phyloP scores from a whole-genome alignment of 2,113 vertebrate genomes.

The Solea senegalensis region DNA sequence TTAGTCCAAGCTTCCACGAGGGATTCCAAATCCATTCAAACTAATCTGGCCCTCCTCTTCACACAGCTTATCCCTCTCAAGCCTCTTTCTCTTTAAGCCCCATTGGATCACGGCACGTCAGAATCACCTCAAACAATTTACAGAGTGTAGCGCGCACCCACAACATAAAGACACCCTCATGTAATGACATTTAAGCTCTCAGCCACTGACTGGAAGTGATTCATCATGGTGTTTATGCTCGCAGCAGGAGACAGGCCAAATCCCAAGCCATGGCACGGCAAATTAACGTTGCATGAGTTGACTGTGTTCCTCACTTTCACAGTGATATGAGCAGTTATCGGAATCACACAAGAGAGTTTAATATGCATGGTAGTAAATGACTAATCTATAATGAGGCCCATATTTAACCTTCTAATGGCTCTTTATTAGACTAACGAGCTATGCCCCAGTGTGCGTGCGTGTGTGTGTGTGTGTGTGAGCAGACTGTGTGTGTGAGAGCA shows the following conservation, averaged over 20 bases:
- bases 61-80: constrained; percentile 63
- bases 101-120: constrained; percentile 59
- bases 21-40: constrained; percentile 64
- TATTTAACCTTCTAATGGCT: constrained; percentile 78
- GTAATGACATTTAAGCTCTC: constrained; percentile 69
- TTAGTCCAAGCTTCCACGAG: constrained; percentile 54
- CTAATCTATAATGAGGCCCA: constrained; percentile 78
- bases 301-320: constrained; percentile 58
- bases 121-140: constrained; percentile 69
- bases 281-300: constrained; percentile 56
- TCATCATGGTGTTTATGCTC: constrained; percentile 62
- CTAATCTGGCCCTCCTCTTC: constrained; percentile 65
- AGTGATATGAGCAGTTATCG: constrained; percentile 64
- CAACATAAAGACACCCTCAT: constrained; percentile 57
- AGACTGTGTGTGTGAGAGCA: constrained; percentile 49
- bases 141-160: constrained; percentile 41
- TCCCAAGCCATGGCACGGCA: constrained; percentile 47
- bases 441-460: constrained; percentile 55
- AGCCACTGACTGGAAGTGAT: constrained; percentile 56
- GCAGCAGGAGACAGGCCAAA: constrained; percentile 56
- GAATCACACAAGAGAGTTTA: constrained; percentile 69
- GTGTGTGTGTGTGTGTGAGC: constrained; percentile 30
- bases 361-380: constrained; percentile 75
- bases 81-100: constrained; percentile 61
- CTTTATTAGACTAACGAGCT: constrained; percentile 77